Percentiles rank a stretch among this genome's conserved stretches.
Evolutionary conservation across 2,113 vertebrate genomes (phyloP).

Genomic region (Amia ocellicauda): DNA sequence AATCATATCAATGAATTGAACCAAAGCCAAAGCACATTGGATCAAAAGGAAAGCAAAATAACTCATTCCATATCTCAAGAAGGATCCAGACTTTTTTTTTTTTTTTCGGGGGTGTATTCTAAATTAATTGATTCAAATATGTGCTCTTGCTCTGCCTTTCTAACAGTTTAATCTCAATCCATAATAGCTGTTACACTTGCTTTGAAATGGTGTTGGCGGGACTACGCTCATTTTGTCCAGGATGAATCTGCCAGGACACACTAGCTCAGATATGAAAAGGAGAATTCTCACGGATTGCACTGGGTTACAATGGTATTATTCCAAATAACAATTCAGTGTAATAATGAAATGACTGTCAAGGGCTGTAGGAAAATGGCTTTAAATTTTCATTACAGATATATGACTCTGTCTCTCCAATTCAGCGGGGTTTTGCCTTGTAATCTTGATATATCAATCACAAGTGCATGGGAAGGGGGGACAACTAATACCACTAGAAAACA

Average conservation of each 20-base stretch:
- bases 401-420: conserved; percentile 19
- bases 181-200: too few species aligned
- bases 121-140: too few species aligned
- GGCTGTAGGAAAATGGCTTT: conserved; percentile 38
- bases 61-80: conserved; percentile 1
- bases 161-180: too few species aligned
- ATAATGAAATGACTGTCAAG: conserved; percentile 23
- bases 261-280: neutral
- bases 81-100: neutral
- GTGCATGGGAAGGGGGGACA: conserved; percentile 37
- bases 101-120: too few species aligned
- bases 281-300: neutral
- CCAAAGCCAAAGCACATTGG: neutral
- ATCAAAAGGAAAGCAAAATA: neutral
- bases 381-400: conserved; percentile 46
- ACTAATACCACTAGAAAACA: conserved; percentile 41
- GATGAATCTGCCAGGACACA: neutral
- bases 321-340: conserved; percentile 2
- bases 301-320: neutral
- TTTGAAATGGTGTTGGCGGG: neutral
- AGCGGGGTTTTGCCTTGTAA: conserved; percentile 6
- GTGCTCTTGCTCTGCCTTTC: too few species aligned
- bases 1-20: too few species aligned
- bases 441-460: conserved; percentile 46
- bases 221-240: neutral